Base-by-base conservation (phyloP, 1,140 invertebrate species). In the Drosophila leontia region DNA sequence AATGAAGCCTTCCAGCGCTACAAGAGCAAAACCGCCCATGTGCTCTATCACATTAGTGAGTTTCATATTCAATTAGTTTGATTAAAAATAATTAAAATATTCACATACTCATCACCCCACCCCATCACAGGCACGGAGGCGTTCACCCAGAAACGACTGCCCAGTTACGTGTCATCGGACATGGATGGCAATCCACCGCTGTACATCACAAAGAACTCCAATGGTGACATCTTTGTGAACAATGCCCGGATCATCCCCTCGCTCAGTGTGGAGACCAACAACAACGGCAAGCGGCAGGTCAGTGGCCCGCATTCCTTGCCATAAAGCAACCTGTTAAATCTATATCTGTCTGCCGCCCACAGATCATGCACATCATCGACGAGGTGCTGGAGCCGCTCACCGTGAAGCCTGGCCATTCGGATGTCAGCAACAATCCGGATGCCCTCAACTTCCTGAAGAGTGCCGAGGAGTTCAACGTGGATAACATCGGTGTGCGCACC, bases 1-100 rank as follows among this genome's bases (percentile, higher is more conserved):
- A 97, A 97, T 92, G 94, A 95, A 76, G 96, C 96, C 35, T 97
- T 97, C 92, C 96, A 97, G 92, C 94, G 94, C 47, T 95, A 94
- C 84, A 93, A 93, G 51, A 93, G 94, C 11, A 58, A 67, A 68
- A 23, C 67, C 50, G 93, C 94, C 39, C 92, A 96, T 60, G 95
- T 96, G n/a, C 94, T 96, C 34, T 97, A 97, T 87, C 96, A 97
- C 82, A 96, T 97, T 92, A 95, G 96, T 97, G 94, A 97, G 96
- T 96, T 41, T 41, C 55, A 42, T 15, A 32, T 63, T 17, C 65
- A 29, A 62, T 61, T 48, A 42, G 72, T 23, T 48, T 58, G 67
- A 62, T 71, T 61, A 7, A 37, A 71, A 65, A 69, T 77, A 56
- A 80, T 56, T 55, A 45, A 61, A 75, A 64, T 57, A 67, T 56